phyloP scores from a whole-genome alignment of 2,113 vertebrate species.

The Leuciscus idus region DNA sequence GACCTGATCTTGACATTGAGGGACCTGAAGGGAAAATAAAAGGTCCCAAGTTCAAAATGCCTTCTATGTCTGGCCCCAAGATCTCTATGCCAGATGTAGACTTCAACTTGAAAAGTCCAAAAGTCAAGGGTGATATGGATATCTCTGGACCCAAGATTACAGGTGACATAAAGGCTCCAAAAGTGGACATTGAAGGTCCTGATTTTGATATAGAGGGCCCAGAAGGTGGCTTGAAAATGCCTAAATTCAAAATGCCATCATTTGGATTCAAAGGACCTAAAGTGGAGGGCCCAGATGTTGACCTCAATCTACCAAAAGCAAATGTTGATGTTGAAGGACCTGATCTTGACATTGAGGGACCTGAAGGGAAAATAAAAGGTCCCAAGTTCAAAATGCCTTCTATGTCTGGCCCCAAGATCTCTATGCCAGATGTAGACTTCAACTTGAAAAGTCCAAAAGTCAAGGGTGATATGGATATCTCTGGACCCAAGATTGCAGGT shows the following conservation, averaged over 20 bases:
- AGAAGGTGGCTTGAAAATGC: not conserved
- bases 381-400: conserved; percentile 49
- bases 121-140: not conserved
- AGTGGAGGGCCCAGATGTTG: conserved; percentile 20
- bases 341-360: conserved; percentile 33
- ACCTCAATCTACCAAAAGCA: not conserved
- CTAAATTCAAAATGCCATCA: conserved; percentile 38
- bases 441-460: conserved; percentile 26
- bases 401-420: conserved; percentile 19
- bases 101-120: conserved; percentile 23
- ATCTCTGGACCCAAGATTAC: not conserved
- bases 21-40: conserved; percentile 34
- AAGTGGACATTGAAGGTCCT: conserved; percentile 8
- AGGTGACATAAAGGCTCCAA: not conserved
- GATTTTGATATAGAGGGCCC: not conserved
- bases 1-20: conserved; percentile 15
- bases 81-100: conserved; percentile 35
- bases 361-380: conserved; percentile 42
- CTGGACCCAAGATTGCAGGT: not conserved
- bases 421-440: conserved; percentile 41
- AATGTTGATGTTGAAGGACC: not conserved
- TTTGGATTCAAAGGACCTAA: conserved; percentile 21
- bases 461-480: not conserved
- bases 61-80: not conserved
- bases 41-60: conserved; percentile 28